A percentile compares a stretch with the other conserved stretches of the same genome.
These are phyloP conservation scores for Heliconius hortense DNA, from an alignment of 2,888 invertebrate species.

Conservation along the genomic window DNA sequence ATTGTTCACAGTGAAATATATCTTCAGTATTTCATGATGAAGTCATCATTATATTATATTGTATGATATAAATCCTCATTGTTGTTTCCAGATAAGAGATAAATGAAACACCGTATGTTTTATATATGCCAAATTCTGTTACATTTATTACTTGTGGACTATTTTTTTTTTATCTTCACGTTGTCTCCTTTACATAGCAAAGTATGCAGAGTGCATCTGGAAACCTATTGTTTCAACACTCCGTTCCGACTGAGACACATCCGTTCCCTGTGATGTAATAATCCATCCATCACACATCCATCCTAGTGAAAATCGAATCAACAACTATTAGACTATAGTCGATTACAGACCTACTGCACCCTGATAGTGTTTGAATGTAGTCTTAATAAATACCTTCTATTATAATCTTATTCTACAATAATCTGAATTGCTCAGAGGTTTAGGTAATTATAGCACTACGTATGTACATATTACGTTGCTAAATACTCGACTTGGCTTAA, in stretches of 20 bases:
- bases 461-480: not conserved
- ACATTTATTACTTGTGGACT: too few relatives aligned
- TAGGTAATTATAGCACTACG: not conserved
- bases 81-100: not conserved
- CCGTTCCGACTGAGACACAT: too few relatives aligned
- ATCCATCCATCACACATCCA: too few relatives aligned
- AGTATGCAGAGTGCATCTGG: too few relatives aligned
- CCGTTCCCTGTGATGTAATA: too few relatives aligned
- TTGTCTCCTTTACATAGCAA: too few relatives aligned
- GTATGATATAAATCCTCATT: slow-evolving; percentile 1
- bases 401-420: slow-evolving; percentile 4
- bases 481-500: slow-evolving; percentile 8
- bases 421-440: not conserved
- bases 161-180: too few relatives aligned
- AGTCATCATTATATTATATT: not conserved
- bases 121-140: too few relatives aligned
- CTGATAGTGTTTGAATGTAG: not conserved
- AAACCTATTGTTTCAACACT: too few relatives aligned
- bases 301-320: not conserved
- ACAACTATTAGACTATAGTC: not conserved
- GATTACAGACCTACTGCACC: not conserved
- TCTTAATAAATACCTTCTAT: too few relatives aligned
- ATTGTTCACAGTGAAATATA: too few relatives aligned
- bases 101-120: not conserved
- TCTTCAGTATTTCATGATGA: not conserved